Evolutionary conservation across 2,113 vertebrate species (phyloP), one percentile per base, ranked within the genome.

Genomic region (Dissostichus mawsoni): DNA sequence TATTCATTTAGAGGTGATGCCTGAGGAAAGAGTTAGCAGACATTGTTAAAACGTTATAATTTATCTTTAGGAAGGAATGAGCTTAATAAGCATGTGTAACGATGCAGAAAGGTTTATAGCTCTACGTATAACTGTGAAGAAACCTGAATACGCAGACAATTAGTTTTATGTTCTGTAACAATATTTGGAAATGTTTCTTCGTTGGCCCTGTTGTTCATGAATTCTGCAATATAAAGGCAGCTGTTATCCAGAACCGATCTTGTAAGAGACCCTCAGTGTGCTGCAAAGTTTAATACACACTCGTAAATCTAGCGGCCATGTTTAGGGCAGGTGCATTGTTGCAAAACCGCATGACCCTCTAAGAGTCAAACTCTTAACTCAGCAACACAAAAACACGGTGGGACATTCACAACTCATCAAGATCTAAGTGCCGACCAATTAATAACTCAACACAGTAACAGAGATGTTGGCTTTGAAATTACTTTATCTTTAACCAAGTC

Each of bases 221-320:
- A 62, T 2, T 12, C 56, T 77, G 44, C 13, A 14, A 68, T 75
- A 44, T 80, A 77, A 86, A 85, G 0, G 29, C 69, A 81, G 83
- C 59, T 76, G 82, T 81, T 86, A 73, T 72, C 61, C 78, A 80
- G 56, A 74, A 18, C 71, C 74, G 62, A 80, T 80, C 69, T 74
- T 47, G 69, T 69, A 72, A 20, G 33, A 84, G 61, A 64, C 68
- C 71, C 44, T 78, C 23, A 63, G 20, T 62, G 58, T 69, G 74
- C 83, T 76, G 64, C 78, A 78, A 59, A 81, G 12, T 74, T 86
- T 93, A 78, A 80, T 74, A 48, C 29, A 33, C 70, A 23, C 58
- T 85, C 80, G 25, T 90, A 89, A 91, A 92, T 92, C 59, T 53
- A 29, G 16, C 52, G 5, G 48, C 58, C 1, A 7, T 16, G 55